Percentiles rank a stretch among this genome's conserved stretches.
These are phyloP conservation scores for Megaleporinus macrocephalus DNA, from an alignment of 2,113 vertebrate genomes.

Conservation along the genomic window DNA sequence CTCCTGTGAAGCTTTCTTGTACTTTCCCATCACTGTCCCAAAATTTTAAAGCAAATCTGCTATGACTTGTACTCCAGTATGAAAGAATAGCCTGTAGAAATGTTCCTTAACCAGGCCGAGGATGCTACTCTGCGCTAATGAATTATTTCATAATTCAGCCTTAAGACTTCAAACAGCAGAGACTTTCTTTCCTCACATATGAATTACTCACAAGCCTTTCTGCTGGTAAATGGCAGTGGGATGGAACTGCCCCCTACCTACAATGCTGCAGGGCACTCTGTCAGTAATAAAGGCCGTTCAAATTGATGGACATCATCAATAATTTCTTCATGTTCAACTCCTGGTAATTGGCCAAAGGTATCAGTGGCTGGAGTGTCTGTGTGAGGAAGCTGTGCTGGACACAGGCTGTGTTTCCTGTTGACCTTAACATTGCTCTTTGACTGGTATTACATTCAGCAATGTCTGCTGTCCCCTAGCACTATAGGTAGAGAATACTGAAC, in stretches of 20 bases:
- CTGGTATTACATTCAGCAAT: not conserved
- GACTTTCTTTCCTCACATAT: not conserved
- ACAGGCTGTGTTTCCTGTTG: not conserved
- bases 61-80: not conserved
- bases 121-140: not conserved
- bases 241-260: not conserved
- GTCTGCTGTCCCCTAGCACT: not conserved
- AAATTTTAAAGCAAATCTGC: not conserved
- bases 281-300: not conserved
- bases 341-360: constrained; percentile 19
- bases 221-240: not conserved
- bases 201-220: constrained; percentile 4
- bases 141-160: not conserved
- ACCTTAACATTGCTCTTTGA: not conserved
- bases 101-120: no score
- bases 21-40: not conserved
- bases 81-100: not conserved
- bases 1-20: no score
- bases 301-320: constrained; percentile 30
- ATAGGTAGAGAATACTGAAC: not conserved
- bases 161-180: not conserved
- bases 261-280: not conserved
- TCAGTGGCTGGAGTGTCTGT: not conserved
- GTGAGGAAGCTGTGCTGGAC: not conserved
- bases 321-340: constrained; percentile 22